Percentiles rank a stretch among this genome's conserved stretches.
Conservation (phyloP, 2,797 vertebrate species). For the Aulostomus chinensis region DNA sequence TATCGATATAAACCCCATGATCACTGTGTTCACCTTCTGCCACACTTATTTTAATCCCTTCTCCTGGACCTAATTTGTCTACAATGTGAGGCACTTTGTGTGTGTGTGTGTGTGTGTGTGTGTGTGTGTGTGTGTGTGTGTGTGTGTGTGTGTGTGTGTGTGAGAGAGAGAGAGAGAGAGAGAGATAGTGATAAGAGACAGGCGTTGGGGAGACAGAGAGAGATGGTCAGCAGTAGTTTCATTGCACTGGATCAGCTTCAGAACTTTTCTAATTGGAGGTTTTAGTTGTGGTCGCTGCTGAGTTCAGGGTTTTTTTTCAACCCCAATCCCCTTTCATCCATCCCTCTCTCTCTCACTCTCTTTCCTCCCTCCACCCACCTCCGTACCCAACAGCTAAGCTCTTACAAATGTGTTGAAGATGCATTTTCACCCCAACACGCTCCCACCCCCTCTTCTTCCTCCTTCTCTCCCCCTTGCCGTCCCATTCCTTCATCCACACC, state of each 20-base stretch:
- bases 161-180: background rate
- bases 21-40: constrained; percentile 37
- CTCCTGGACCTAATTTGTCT: constrained; percentile 35
- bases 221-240: constrained; percentile 63
- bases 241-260: constrained; percentile 69
- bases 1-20: constrained; percentile 30
- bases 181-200: constrained; percentile 5
- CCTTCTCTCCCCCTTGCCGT: constrained; percentile 3
- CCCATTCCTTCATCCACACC: background rate
- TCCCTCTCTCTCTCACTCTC: constrained; percentile 6
- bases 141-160: constrained; percentile 20
- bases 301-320: constrained; percentile 69
- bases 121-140: constrained; percentile 10
- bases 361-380: constrained; percentile 2
- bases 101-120: constrained; percentile 5
- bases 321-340: constrained; percentile 42
- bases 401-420: constrained; percentile 82
- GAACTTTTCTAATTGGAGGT: constrained; percentile 79
- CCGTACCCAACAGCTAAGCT: constrained; percentile 73
- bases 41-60: constrained; percentile 19
- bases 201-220: constrained; percentile 1
- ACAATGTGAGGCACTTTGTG: constrained; percentile 15
- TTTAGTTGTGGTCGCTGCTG: constrained; percentile 75
- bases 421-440: constrained; percentile 76
- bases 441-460: constrained; percentile 40